Evolutionary conservation across 2,888 invertebrate species (phyloP), one percentile per base, ranked within the genome.

Genomic region (Diplazon laetatorius): DNA sequence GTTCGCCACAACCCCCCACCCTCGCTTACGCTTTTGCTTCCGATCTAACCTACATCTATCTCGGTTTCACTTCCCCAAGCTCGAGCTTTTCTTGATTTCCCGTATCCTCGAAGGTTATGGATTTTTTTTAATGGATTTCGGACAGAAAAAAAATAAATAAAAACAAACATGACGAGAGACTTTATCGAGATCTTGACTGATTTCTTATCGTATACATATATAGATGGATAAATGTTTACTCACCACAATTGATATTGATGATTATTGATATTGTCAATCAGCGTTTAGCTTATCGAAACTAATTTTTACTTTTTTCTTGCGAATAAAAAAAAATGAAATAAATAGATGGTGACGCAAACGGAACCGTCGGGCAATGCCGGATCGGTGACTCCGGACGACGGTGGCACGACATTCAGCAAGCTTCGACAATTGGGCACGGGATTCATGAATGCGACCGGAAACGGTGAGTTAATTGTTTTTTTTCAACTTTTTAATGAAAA

Each of bases 281-380:
- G 2, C 30, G 2, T 30, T 30, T 30, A 6, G 2, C 30, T 30
- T n/a, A n/a, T n/a, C n/a, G n/a, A n/a, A n/a, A n/a, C n/a, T n/a
- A n/a, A n/a, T n/a, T n/a, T n/a, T n/a, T n/a, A n/a, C n/a, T n/a
- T n/a, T n/a, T n/a, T n/a, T n/a, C n/a, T n/a, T n/a, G n/a, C n/a
- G n/a, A n/a, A n/a, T n/a, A n/a, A n/a, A n/a, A n/a, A n/a, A n/a
- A n/a, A n/a, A n/a, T n/a, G n/a, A n/a, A n/a, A n/a, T 55, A 50
- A 68, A 39, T 73, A 96, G 97, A 96, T 97, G 95, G 96, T 96
- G 93, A 94, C 95, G 83, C 96, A 96, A 89, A 95, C 95, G 84
- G 93, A 93, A 83, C 91, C 78, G 55, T 63, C 94, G 78, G 93
- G 93, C 22, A 87, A 94, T 83, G 90, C 93, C 76, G 93, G 88